A percentile compares a stretch with the other conserved stretches of the same genome.
phyloP scores from a whole-genome alignment of 2,113 vertebrate genomes.

The Lasiurus cinereus region DNA sequence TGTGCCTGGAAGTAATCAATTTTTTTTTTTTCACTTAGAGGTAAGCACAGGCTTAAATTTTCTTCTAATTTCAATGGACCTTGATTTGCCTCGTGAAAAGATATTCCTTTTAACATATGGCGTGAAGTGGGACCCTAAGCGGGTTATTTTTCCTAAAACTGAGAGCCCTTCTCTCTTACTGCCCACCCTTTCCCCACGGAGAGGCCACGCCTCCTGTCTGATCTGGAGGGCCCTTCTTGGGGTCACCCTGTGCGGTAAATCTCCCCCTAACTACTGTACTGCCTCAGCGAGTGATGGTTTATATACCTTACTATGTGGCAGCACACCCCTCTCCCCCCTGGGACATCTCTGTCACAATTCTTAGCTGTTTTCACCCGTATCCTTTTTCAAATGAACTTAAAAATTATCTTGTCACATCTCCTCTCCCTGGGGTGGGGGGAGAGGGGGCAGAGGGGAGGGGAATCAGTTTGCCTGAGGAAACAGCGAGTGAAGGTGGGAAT shows the following conservation, averaged over 20 bases:
- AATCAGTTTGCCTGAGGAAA: neutral
- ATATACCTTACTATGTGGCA: neutral
- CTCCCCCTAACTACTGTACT: neutral
- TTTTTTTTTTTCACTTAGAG: conserved; percentile 21
- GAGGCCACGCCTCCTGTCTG: neutral
- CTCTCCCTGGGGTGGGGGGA: neutral
- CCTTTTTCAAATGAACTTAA: conserved; percentile 9
- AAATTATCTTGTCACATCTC: neutral
- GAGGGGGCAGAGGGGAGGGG: no score
- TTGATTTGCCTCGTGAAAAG: conserved; percentile 1
- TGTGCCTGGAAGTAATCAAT: neutral
- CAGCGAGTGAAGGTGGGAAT: neutral
- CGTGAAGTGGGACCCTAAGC: neutral
- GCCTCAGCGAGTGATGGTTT: neutral
- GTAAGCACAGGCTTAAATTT: neutral
- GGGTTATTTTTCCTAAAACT: neutral
- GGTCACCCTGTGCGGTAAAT: neutral
- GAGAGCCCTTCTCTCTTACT: neutral
- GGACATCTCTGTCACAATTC: neutral
- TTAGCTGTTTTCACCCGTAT: neutral
- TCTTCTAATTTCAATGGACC: conserved; percentile 47
- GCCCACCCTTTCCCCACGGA: neutral
- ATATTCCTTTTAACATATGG: neutral
- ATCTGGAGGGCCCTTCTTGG: neutral
- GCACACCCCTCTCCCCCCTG: neutral